Percentiles rank a stretch among this genome's conserved stretches.
Conservation (phyloP, 2,797 vertebrate species). For the Mormyrops boulengeri region DNA sequence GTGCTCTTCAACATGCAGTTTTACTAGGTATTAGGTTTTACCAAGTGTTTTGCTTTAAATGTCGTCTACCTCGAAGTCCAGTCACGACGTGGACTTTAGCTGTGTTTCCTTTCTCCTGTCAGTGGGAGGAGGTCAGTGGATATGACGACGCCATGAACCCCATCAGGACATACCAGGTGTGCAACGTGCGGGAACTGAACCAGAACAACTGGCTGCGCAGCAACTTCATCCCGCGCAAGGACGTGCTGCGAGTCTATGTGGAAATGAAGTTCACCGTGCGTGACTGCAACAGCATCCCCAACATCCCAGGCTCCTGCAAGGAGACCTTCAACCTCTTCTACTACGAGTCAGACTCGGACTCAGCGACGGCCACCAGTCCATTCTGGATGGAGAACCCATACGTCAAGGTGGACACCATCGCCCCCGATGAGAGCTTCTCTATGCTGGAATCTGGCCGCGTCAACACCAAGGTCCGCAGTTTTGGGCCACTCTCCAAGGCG, state of each 20-base stretch:
- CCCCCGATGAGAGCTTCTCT: slow-evolving; percentile 93
- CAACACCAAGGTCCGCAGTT: slow-evolving; percentile 96
- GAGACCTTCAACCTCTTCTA: slow-evolving; percentile 98
- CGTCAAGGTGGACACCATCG: slow-evolving; percentile 96
- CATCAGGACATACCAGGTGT: slow-evolving; percentile 96
- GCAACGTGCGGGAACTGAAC: slow-evolving; percentile 80
- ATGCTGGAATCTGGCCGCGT: slow-evolving; percentile 80
- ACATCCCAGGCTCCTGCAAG: slow-evolving; percentile 95
- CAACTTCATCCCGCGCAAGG: slow-evolving; percentile 81
- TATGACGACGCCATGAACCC: slow-evolving; percentile 96
- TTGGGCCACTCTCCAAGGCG: slow-evolving; percentile 86
- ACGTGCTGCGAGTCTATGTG: slow-evolving; percentile 87
- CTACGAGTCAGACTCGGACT: slow-evolving; percentile 85
- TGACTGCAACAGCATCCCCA: slow-evolving; percentile 95
- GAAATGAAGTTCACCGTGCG: slow-evolving; percentile 97
- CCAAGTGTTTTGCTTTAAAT: neutral
- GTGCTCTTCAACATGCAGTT: neutral
- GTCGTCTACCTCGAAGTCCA: neutral
- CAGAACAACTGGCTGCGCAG: slow-evolving; percentile 99
- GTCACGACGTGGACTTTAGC: neutral
- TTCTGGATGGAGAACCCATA: slow-evolving; percentile 97
- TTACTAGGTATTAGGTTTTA: neutral
- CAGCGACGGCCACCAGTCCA: slow-evolving; percentile 78
- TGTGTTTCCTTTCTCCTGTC: slow-evolving; percentile 19
- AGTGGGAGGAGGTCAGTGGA: slow-evolving; percentile 99